These are phyloP conservation scores for Oscheius sp. DNA, from an alignment of 2,888 invertebrate species.

Conservation along the genomic window DNA sequence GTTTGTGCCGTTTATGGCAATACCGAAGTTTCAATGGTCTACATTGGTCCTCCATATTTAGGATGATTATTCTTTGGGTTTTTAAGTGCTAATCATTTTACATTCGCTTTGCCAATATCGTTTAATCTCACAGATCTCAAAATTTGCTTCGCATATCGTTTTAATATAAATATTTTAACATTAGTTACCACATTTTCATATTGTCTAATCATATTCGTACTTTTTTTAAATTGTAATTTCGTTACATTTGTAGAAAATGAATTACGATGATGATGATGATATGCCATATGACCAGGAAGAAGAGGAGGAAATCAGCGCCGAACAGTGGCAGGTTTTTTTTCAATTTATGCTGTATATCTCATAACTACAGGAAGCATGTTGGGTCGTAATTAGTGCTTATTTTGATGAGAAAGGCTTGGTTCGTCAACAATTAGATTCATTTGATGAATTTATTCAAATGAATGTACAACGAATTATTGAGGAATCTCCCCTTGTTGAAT, in stretches of 20 bases:
- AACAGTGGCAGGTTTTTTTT: conserved; percentile 84
- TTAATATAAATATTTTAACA: background rate
- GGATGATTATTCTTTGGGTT: conserved; percentile 41
- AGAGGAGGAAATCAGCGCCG: conserved; percentile 90
- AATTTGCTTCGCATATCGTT: background rate
- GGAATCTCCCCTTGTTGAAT: conserved; percentile 95
- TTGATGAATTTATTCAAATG: conserved; percentile 99
- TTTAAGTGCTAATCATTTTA: background rate
- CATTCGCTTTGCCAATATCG: background rate
- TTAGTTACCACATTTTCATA: background rate
- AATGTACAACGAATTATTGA: conserved; percentile 98
- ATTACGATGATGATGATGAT: conserved; percentile 51
- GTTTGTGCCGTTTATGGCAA: conserved; percentile 98
- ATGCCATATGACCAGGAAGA: conserved; percentile 61
- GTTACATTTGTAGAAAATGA: conserved; percentile 32
- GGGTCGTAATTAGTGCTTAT: conserved; percentile 99
- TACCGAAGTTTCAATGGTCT: conserved; percentile 98
- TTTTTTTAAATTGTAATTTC: background rate
- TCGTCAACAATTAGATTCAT: conserved; percentile 96
- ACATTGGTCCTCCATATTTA: conserved; percentile 89
- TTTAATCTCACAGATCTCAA: background rate
- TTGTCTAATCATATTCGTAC: background rate
- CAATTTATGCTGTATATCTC: background rate
- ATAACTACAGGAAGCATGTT: conserved; percentile 80
- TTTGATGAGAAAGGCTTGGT: conserved; percentile 99